phyloP scores from a whole-genome alignment of 2,797 vertebrate genomes.

The Falco berigora region DNA sequence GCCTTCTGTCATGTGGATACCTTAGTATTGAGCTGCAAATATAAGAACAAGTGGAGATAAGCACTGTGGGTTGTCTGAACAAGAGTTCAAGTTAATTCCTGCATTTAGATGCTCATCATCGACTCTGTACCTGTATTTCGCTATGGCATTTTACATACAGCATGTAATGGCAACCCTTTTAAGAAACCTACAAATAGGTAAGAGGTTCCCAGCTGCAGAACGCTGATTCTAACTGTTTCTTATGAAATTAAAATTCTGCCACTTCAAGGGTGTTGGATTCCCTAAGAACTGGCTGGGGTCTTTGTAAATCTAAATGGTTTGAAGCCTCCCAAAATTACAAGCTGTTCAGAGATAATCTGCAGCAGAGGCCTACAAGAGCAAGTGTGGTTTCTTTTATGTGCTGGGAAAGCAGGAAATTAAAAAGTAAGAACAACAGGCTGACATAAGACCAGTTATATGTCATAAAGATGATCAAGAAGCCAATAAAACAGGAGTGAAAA shows the following conservation, averaged over 20 bases:
- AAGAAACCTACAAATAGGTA: neutral
- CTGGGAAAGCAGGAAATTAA: neutral
- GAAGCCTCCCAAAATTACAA: neutral
- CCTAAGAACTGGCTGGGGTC: rapidly evolving
- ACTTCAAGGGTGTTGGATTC: neutral
- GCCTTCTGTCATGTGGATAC: neutral
- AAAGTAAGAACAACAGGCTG: neutral
- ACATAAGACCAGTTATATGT: neutral
- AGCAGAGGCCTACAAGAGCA: neutral
- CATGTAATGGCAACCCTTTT: neutral
- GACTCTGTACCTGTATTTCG: neutral
- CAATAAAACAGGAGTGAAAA: neutral
- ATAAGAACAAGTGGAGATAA: neutral
- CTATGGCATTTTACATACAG: neutral
- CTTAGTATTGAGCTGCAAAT: neutral
- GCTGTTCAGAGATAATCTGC: neutral
- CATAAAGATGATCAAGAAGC: neutral
- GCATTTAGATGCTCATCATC: neutral
- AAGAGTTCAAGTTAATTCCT: neutral
- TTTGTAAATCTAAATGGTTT: neutral
- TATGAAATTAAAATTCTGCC: neutral
- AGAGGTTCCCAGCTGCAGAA: neutral
- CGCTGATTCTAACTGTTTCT: neutral
- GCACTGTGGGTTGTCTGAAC: neutral
- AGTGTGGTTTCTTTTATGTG: neutral